Percentiles rank a stretch among this genome's conserved stretches.
Evolutionary conservation across 1,140 invertebrate species (phyloP).

Genomic region (Protaetia brevitarsis): DNA sequence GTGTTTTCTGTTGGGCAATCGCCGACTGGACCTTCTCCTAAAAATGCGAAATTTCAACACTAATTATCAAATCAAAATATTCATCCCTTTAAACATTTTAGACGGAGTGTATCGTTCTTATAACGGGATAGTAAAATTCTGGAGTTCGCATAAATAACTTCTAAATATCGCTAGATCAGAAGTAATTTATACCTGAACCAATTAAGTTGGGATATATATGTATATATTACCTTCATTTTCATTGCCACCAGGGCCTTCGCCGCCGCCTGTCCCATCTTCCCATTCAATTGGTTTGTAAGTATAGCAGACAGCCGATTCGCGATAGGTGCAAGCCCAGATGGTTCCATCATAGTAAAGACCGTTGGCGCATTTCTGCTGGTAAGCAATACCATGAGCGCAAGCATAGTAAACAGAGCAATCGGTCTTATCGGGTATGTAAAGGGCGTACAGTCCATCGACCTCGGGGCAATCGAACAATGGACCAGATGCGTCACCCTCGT

Average conservation of each 20-base stretch:
- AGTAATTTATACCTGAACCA: neutral
- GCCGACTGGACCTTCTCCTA: neutral
- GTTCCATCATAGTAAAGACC: neutral
- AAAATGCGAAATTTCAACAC: neutral
- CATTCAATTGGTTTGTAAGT: neutral
- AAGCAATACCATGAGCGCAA: neutral
- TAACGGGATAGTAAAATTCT: no score
- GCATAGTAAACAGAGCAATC: neutral
- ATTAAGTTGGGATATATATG: neutral
- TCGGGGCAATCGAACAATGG: neutral
- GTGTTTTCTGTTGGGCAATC: neutral
- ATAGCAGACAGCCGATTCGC: neutral
- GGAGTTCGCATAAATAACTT: no score
- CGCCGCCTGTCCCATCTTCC: neutral
- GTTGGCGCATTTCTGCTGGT: neutral
- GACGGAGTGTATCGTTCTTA: no score
- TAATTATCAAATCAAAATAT: neutral
- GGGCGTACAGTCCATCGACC: neutral
- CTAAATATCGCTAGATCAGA: neutral
- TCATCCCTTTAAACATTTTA: neutral
- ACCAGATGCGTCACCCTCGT: neutral
- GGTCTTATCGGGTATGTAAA: neutral
- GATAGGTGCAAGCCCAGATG: neutral
- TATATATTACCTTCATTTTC: neutral
- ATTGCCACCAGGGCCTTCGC: neutral